These are phyloP conservation scores for Cylas formicarius DNA, from an alignment of 1,140 invertebrate species.

Conservation along the genomic window DNA sequence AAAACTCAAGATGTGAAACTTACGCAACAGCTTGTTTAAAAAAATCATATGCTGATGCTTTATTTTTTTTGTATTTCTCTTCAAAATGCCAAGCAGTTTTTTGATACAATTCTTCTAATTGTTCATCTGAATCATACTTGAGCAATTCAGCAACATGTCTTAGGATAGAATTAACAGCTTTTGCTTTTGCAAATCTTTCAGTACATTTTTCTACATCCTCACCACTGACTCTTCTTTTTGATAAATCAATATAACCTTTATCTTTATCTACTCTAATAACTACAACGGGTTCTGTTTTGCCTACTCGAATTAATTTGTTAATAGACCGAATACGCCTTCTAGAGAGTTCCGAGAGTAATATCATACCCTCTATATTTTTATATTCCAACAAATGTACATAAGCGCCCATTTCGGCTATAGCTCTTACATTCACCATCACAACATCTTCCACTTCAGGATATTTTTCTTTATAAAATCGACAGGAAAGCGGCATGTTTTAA, in stretches of 20 bases:
- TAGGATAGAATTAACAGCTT: slow-evolving; percentile 96
- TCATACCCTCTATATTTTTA: slow-evolving; percentile 98
- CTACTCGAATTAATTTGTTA: slow-evolving; percentile 98
- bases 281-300: slow-evolving; percentile 97
- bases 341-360: slow-evolving; percentile 91
- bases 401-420: slow-evolving; percentile 99
- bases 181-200: slow-evolving; percentile 96
- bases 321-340: slow-evolving; percentile 97
- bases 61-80: slow-evolving; percentile 92
- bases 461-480: slow-evolving; percentile 96
- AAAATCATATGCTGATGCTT: slow-evolving; percentile 89
- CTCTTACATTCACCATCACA: slow-evolving; percentile 97
- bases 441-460: slow-evolving; percentile 99
- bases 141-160: slow-evolving; percentile 94
- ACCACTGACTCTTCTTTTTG: slow-evolving; percentile 94
- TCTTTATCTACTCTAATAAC: slow-evolving; percentile 99
- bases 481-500: slow-evolving; percentile 82
- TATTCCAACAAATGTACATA: slow-evolving; percentile 98
- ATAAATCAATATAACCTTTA: slow-evolving; percentile 98
- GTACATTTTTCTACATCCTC: slow-evolving; percentile 98
- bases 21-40: slow-evolving; percentile 98
- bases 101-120: slow-evolving; percentile 91
- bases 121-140: slow-evolving; percentile 81
- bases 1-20: slow-evolving; percentile 41
- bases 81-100: slow-evolving; percentile 99